phyloP scores from a whole-genome alignment of 1,140 invertebrate genomes.

The Glossosoma conforme region DNA sequence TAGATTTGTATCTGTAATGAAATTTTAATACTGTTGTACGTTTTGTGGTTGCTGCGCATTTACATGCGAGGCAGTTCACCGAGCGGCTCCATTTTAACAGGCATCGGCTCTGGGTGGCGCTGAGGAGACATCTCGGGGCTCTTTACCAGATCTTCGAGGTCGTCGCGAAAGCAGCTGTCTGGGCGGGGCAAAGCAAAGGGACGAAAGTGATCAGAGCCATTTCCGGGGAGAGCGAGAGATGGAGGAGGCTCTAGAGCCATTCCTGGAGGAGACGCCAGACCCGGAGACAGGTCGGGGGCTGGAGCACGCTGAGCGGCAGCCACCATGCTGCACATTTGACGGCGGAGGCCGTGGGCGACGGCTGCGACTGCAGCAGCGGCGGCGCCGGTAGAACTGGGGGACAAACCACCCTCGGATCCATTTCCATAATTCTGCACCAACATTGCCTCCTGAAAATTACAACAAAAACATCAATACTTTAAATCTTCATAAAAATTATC shows the following conservation, averaged over 20 bases:
- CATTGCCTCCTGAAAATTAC: constrained; percentile 47
- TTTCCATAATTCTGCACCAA: constrained; percentile 48
- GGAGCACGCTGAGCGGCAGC: constrained; percentile 43
- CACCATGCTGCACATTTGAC: constrained; percentile 49
- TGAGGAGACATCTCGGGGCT: constrained; percentile 7
- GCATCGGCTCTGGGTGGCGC: constrained; percentile 20
- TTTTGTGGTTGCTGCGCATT: background rate
- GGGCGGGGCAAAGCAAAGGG: constrained; percentile 44
- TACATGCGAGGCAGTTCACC: constrained; percentile 12
- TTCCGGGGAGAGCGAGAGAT: constrained; percentile 36
- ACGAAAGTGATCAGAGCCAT: constrained; percentile 42
- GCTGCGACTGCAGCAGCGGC: constrained; percentile 69
- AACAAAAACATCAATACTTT: no score
- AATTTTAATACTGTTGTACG: background rate
- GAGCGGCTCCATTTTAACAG: constrained; percentile 42
- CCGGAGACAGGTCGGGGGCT: constrained; percentile 39
- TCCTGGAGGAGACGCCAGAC: constrained; percentile 44
- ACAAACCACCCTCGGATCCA: constrained; percentile 55
- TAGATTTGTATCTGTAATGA: no score
- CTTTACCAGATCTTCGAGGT: constrained; percentile 17
- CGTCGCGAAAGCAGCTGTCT: constrained; percentile 34
- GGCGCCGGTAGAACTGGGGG: constrained; percentile 62
- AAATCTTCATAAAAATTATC: no score
- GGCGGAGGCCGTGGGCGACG: constrained; percentile 58
- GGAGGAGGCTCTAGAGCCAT: constrained; percentile 45